Evolutionary conservation across 2,113 vertebrate genomes (phyloP), one percentile per base, ranked within the genome.

Genomic region (Cariama cristata): DNA sequence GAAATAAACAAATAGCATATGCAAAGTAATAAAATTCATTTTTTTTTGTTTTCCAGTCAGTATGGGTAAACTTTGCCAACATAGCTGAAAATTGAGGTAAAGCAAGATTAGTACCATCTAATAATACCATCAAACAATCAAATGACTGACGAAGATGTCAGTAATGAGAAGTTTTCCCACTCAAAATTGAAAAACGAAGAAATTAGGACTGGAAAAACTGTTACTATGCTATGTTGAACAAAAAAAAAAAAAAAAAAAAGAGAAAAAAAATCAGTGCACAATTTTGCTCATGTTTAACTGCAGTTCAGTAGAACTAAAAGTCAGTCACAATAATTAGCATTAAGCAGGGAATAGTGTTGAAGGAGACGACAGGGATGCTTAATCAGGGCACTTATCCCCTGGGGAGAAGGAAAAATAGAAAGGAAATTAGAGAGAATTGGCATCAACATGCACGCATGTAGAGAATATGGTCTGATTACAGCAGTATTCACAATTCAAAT

Each of bases 361-460:
- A 96, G 94, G 86, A 97, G 93, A 86, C 23, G 59, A 97, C 92
- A 97, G 87, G 94, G 95, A 94, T 92, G 86, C 91, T 95, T 98
- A 97, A 97, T 98, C 97, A 97, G 91, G 94, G 89, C 92, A 97
- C 85, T 97, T 94, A 97, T 96, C 49, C 96, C 95, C 96, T 77
- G 64, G 80, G 93, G 97, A 84, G 88, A 91, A 44, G 91, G 87
- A 90, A 97, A 98, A 97, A 94, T 88, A 94, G 94, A 40, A 94
- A 92, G 95, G 95, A 98, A 98, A 97, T 97, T 88, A 93, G 94
- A 96, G 83, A 33, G 91, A 97, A 97, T 96, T 83, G 88, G 96
- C 96, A 96, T 97, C 95, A 97, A 91, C 92, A 94, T 23, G 88
- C 91, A 93, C 4, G 22, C 92, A 87, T 24, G 63, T 56, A 94